Base-by-base conservation (phyloP, 2,797 vertebrate species). In the Mallotus villosus region DNA sequence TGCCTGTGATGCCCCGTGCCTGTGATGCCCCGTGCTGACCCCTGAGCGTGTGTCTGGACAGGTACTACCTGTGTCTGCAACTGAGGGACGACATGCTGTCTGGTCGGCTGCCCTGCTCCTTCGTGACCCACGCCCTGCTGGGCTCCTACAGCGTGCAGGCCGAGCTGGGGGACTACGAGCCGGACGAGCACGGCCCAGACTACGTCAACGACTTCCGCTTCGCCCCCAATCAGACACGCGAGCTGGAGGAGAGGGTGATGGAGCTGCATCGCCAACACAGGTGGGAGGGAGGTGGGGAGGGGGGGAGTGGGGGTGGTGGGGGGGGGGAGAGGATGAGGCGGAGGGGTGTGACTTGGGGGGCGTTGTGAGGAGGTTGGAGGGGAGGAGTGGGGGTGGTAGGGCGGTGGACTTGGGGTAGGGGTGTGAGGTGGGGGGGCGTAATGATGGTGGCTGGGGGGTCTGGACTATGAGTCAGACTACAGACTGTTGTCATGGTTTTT, bases 21-120 rank as follows among this genome's bases (percentile, higher is more conserved):
- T 19, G 12, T 14, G 14, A 19, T 51, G 49, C 14, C 49, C 9
- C 17, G 49, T 19, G 49, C 29, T 51, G 49, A 41, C 37, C 37
- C 17, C 16, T 53, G 16, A 16, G 51, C 6, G 51, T n/a, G 51
- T n/a, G 68, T 59, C 11, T 72, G 70, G 74, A 67, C 85, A 99
- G 97, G 91, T 99, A 98, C 91, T 99, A 98, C 92, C 90, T 99
- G 85, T 99, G 97, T 87, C 93, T 99, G 81, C 97, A 99, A 90
- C 92, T 99, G 86, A 94, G 97, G 79, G 95, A 97, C 0, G 97
- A 99, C 90, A 97, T 99, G 84, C 94, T 98, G 86, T 98, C 95
- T 0, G 96, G 97, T 4, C 95, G 97, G 1, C 91, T 99, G 77
- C 97, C 97, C 6, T 99, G 97, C 86, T 99, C 97, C 25, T 99